Percentiles rank a stretch among this genome's conserved stretches.
phyloP scores from a whole-genome alignment of 2,113 vertebrate species.

The Neodon shergylaensis region DNA sequence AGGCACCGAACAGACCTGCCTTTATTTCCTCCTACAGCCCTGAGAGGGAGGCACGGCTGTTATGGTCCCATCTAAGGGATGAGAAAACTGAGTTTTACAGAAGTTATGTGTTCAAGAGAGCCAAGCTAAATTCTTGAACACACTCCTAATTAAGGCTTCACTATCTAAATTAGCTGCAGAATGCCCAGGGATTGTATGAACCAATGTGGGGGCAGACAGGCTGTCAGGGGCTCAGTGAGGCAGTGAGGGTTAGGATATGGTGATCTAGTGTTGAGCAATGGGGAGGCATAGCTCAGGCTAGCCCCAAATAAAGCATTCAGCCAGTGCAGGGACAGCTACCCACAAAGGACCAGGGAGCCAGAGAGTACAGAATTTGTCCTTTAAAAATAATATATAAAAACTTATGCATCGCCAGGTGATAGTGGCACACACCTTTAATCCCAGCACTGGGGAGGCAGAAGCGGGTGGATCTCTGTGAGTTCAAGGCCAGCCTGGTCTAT shows the following conservation, averaged over 20 bases:
- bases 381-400: neutral
- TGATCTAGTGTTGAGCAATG: neutral
- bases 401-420: too few relatives aligned
- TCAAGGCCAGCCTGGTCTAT: too few relatives aligned
- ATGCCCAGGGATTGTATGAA: neutral
- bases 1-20: neutral
- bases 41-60: fast-evolving
- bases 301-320: neutral
- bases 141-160: neutral
- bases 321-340: neutral
- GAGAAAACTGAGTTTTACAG: neutral
- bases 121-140: neutral
- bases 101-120: neutral
- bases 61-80: neutral
- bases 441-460: too few relatives aligned
- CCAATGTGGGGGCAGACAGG: neutral
- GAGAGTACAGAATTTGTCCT: neutral
- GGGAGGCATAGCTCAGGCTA: neutral
- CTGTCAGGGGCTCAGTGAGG: neutral
- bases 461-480: too few relatives aligned
- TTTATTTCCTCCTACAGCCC: neutral
- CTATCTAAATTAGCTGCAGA: neutral
- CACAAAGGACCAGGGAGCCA: neutral
- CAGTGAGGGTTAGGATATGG: neutral
- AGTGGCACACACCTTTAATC: too few relatives aligned